Conservation (phyloP, 2,797 vertebrate species). For the Paguma larvata region DNA sequence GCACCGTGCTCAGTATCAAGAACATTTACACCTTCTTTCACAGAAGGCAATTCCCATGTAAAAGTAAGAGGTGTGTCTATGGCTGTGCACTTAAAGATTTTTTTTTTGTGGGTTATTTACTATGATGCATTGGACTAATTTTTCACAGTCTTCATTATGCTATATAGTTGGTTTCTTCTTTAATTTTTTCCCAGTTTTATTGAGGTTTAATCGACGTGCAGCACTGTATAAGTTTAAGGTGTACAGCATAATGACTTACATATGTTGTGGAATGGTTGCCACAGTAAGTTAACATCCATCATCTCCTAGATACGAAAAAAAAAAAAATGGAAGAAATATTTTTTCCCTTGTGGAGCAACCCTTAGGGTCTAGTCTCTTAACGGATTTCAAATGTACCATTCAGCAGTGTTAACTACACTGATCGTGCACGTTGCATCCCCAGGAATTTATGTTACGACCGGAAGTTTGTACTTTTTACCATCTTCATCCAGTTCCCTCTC, state of each 20-base stretch:
- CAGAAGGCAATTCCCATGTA: neutral
- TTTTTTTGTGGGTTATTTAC: neutral
- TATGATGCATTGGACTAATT: neutral
- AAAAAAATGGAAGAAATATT: neutral
- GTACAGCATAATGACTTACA: neutral
- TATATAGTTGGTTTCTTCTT: neutral
- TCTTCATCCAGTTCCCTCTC: neutral
- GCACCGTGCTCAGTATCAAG: neutral
- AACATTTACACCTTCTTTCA: neutral
- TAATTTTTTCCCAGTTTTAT: neutral
- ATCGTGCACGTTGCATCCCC: neutral
- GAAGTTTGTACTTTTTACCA: neutral
- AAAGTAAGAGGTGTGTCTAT: neutral
- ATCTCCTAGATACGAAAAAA: neutral
- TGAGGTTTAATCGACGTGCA: neutral
- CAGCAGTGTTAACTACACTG: neutral
- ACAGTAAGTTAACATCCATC: neutral
- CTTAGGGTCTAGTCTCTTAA: neutral
- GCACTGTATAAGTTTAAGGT: neutral
- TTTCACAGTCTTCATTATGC: neutral
- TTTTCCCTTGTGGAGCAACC: neutral
- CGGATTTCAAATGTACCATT: neutral
- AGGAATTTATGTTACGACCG: neutral
- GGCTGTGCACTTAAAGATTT: neutral
- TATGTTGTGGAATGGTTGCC: neutral